Base-by-base conservation (phyloP, 2,797 vertebrate species). In the Arremon brunneinucha region DNA sequence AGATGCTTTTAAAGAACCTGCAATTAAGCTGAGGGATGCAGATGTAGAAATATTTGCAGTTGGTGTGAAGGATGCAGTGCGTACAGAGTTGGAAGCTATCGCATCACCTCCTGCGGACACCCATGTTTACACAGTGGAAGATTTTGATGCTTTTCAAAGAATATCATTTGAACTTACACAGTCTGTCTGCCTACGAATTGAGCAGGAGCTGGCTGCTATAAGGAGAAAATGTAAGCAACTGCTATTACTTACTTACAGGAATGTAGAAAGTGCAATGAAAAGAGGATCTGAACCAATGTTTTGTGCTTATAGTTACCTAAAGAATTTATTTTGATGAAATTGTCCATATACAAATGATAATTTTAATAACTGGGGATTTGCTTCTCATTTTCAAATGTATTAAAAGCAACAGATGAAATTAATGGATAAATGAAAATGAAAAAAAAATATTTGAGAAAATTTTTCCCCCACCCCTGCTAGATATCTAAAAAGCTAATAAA, bases 1-100 rank as follows among this genome's bases (percentile, higher is more conserved):
- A 2, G 99, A 99, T 82, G 99, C 99, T 75, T 99, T 99, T 97
- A 98, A 98, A 96, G 98, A 99, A 10, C 98, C 99, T 8, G 99
- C 99, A 87, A 97, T 98, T 87, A 98, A 95, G 87, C 98, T 99
- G 72, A 98, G 99, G 94, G 98, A 98, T 16, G 93, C 98, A 4
- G 99, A 99, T 23, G 99, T 99, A 92, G 99, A 99, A 96, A 99
- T 99, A 96, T 99, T 99, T 28, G 99, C 99, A 1, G 99, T 99
- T 87, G 99, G 99, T 8, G 99, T 99, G 68, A 99, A 99, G 93
- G 99, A 99, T 32, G 99, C 99, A 0, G 99, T 99, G 20, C 98
- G 99, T 32, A 97, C 97, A 2, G 99, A 99, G 85, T 95, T 99
- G 88, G 99, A 99, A 97, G 98, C 99, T 65, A 99, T 99, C 32